A percentile compares a stretch with the other conserved stretches of the same genome.
phyloP scores from a whole-genome alignment of 2,113 vertebrate genomes.

The Danio rerio region GRCz12tu NC_133178.1:1325501-1326000 shows the following conservation, averaged over 20 bases:
- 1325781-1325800: constrained; percentile 4
- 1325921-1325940: no score
- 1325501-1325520: no score
- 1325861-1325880: no score
- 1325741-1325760: not conserved
- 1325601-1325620: not conserved
- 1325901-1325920: no score
- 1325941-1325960: no score
- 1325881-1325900: no score
- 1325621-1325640: not conserved
- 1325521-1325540: no score
- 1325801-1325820: constrained; percentile 32
- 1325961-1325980: no score
- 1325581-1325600: constrained; percentile 43
- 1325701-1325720: not conserved
- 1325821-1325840: not conserved
- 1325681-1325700: constrained; percentile 28
- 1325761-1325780: constrained; percentile 28
- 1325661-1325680: not conserved
- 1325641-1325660: not conserved
- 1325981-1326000: no score
- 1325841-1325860: no score
- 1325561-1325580: no score
- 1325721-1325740: constrained; percentile 36
- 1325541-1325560: no score